These are phyloP conservation scores for Hirtodrosophila trivittata DNA, from an alignment of 2,888 invertebrate species.

Conservation along the genomic window DNA sequence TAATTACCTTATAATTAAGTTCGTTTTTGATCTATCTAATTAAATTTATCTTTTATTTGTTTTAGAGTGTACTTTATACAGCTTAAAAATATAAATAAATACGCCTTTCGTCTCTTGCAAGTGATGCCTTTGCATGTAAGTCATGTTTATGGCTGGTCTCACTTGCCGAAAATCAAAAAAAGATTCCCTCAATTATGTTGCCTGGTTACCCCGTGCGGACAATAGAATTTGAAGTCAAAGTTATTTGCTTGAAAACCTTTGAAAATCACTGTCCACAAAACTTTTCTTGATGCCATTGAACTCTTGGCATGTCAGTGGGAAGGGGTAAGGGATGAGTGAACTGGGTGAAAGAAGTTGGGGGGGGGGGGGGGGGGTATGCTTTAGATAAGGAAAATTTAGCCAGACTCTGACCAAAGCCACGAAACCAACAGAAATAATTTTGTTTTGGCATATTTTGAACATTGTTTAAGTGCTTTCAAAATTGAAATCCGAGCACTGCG, in stretches of 20 bases:
- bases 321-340: too few species aligned
- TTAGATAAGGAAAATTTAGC: background rate
- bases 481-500: constrained; percentile 26
- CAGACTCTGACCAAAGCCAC: constrained; percentile 14
- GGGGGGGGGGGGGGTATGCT: background rate
- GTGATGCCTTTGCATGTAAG: background rate
- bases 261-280: constrained; percentile 42
- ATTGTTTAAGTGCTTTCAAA: constrained; percentile 35
- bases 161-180: too few species aligned
- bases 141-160: too few species aligned
- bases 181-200: background rate
- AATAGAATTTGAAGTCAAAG: constrained; percentile 10
- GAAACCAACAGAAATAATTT: constrained; percentile 19
- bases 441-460: constrained; percentile 29
- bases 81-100: too few species aligned
- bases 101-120: too few species aligned
- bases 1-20: too few species aligned
- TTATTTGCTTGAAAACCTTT: constrained; percentile 32
- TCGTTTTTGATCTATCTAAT: too few species aligned
- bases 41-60: too few species aligned
- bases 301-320: too few species aligned
- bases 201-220: background rate
- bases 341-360: background rate
- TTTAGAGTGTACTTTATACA: too few species aligned
- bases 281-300: constrained; percentile 15